phyloP scores from a whole-genome alignment of 2,113 vertebrate genomes.

The Heliornis fulica region DNA sequence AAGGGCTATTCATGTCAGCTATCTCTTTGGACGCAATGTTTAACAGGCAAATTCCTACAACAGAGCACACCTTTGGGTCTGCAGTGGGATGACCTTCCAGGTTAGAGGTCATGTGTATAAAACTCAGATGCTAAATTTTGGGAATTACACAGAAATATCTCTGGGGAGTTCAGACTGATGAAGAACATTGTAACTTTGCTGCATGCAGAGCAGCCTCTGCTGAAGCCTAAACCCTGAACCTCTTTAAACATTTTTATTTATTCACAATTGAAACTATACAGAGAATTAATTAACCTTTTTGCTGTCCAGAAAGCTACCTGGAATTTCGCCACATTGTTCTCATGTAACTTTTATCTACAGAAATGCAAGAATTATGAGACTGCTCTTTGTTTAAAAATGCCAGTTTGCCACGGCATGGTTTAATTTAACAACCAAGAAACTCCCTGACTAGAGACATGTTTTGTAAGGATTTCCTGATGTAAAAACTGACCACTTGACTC shows the following conservation, averaged over 20 bases:
- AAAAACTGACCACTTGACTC: neutral
- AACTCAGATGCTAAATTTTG: neutral
- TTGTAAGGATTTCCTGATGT: neutral
- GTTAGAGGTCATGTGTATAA: neutral
- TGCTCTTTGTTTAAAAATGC: neutral
- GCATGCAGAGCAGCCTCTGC: neutral
- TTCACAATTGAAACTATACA: neutral
- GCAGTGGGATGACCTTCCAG: neutral
- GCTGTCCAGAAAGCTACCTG: slow-evolving; percentile 16
- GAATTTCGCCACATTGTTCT: neutral
- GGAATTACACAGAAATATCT: neutral
- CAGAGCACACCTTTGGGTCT: neutral
- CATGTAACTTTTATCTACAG: neutral
- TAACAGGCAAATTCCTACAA: neutral
- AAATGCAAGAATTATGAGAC: neutral
- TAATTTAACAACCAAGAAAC: neutral
- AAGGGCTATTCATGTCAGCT: neutral
- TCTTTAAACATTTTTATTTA: slow-evolving; percentile 15
- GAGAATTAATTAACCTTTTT: slow-evolving; percentile 10
- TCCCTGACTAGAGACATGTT: neutral
- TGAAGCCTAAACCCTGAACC: neutral
- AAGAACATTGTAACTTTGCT: neutral
- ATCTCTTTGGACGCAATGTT: neutral
- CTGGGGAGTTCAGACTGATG: neutral
- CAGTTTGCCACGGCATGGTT: neutral